These are phyloP conservation scores for Chrosomus eos DNA, from an alignment of 2,797 vertebrate genomes.

Conservation along the genomic window DNA sequence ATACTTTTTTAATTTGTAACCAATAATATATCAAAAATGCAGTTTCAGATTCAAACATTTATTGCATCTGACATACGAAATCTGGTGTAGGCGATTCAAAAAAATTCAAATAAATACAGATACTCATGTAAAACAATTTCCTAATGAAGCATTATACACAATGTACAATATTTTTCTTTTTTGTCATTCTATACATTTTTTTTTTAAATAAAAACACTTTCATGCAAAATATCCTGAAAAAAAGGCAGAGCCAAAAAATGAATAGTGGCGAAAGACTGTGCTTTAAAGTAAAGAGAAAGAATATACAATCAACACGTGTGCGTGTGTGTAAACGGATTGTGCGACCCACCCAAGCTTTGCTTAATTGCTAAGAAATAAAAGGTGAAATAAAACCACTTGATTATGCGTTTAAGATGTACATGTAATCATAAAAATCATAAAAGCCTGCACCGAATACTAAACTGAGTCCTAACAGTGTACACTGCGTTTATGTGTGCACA, in stretches of 20 bases:
- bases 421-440: slow-evolving; percentile 48
- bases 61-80: slow-evolving; percentile 86
- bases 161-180: slow-evolving; percentile 87
- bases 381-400: slow-evolving; percentile 35
- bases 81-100: slow-evolving; percentile 87
- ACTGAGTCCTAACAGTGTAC: slow-evolving; percentile 2
- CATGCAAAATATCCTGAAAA: slow-evolving; percentile 83
- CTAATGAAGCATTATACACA: slow-evolving; percentile 99
- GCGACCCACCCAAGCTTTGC: not conserved
- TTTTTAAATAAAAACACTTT: slow-evolving; percentile 83
- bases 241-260: slow-evolving; percentile 68
- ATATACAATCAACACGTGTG: not conserved
- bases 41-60: slow-evolving; percentile 73
- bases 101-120: slow-evolving; percentile 99
- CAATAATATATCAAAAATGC: not conserved
- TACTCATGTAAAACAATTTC: slow-evolving; percentile 95
- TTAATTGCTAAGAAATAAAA: slow-evolving; percentile 43
- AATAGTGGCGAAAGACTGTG: slow-evolving; percentile 17
- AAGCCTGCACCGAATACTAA: slow-evolving; percentile 40
- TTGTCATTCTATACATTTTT: slow-evolving; percentile 82
- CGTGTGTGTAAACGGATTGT: slow-evolving; percentile 29
- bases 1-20: slow-evolving; percentile 12
- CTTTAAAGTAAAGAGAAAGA: slow-evolving; percentile 13
- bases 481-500: slow-evolving; percentile 6
- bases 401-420: slow-evolving; percentile 29